A percentile compares a stretch with the other conserved stretches of the same genome.
Conservation (phyloP, 2,797 vertebrate genomes). For the Urosaurus nigricauda region DNA sequence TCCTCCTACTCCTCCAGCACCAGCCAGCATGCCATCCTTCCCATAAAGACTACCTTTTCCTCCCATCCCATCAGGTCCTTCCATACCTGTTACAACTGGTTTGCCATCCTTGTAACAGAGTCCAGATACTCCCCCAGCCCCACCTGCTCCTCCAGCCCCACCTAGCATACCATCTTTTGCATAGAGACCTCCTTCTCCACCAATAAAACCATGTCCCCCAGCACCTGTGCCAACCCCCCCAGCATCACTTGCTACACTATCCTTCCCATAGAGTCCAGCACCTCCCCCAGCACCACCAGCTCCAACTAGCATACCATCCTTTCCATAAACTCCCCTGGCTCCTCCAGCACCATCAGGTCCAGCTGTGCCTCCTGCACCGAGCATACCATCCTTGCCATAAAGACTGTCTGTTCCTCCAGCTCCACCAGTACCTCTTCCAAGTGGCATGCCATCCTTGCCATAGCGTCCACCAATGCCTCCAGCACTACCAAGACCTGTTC, state of each 20-base stretch:
- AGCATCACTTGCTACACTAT: not conserved
- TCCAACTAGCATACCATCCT: not conserved
- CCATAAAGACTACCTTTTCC: not conserved
- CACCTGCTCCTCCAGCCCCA: not conserved
- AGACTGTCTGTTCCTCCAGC: not conserved
- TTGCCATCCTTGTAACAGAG: not conserved
- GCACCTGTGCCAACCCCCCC: rapidly evolving
- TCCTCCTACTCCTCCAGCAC: too few relatives aligned
- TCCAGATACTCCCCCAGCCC: not conserved
- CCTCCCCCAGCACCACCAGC: rapidly evolving
- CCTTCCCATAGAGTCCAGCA: not conserved
- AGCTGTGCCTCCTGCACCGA: not conserved
- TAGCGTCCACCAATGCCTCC: rapidly evolving
- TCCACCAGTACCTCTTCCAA: not conserved
- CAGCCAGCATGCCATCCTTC: not conserved
- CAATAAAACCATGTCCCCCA: not conserved
- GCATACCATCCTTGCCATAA: not conserved
- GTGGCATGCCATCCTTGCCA: not conserved
- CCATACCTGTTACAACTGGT: too few relatives aligned
- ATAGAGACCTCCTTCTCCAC: rapidly evolving
- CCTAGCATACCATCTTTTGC: not conserved
- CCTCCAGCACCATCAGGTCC: not conserved
- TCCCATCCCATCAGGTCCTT: not conserved
- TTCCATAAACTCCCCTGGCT: not conserved
- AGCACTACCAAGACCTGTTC: not conserved